Conservation (phyloP, 2,888 invertebrate species). For the Pediacus dermestoides region DNA sequence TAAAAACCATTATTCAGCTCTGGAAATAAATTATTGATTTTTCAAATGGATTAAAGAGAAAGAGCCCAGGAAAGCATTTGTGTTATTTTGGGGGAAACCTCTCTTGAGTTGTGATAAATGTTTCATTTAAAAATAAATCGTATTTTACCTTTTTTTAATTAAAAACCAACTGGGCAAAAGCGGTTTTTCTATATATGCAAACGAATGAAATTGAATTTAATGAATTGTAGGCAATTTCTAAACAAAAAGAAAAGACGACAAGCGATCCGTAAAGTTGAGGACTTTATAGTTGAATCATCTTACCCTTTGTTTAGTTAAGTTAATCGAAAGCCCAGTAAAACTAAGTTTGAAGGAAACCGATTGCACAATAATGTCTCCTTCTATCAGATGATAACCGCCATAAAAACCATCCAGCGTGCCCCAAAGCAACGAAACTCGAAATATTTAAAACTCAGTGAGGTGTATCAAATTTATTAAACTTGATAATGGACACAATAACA, state of each 20-base stretch:
- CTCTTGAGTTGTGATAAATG: too few relatives aligned
- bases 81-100: background rate
- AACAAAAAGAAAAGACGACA: background rate
- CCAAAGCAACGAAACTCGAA: background rate
- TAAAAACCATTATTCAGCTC: too few relatives aligned
- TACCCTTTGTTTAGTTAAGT: background rate
- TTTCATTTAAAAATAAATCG: too few relatives aligned
- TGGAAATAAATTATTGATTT: too few relatives aligned
- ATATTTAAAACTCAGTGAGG: background rate
- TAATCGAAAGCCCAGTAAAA: too few relatives aligned
- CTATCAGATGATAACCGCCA: background rate
- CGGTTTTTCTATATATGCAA: too few relatives aligned
- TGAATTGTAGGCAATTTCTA: background rate
- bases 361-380: too few relatives aligned
- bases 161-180: too few relatives aligned
- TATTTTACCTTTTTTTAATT: too few relatives aligned
- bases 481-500: background rate
- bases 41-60: too few relatives aligned
- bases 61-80: background rate
- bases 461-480: background rate
- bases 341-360: background rate
- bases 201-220: background rate
- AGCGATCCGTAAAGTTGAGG: background rate
- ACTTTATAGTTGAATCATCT: background rate
- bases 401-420: background rate